Conservation (phyloP, 2,113 vertebrate species). For the Sinocyclocheilus grahami region DNA sequence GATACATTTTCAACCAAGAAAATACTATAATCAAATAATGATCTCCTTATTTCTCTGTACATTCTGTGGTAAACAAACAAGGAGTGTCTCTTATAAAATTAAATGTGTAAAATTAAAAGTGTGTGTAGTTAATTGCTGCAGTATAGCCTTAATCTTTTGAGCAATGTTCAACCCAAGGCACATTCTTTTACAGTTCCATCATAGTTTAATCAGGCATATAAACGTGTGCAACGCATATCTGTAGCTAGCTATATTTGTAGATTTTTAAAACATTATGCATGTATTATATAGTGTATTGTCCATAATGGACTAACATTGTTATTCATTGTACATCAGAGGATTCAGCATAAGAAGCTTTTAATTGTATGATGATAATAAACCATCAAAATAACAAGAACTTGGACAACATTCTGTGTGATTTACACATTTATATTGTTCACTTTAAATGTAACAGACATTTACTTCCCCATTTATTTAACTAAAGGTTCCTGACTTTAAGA, state of each 20-base stretch:
- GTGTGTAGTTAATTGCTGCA: neutral
- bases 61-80: neutral
- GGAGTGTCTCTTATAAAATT: neutral
- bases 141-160: neutral
- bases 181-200: conserved; percentile 3
- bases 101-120: neutral
- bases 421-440: conserved; percentile 65
- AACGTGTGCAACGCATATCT: neutral
- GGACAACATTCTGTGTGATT: conserved; percentile 54
- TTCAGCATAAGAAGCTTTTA: conserved; percentile 5
- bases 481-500: conserved; percentile 62
- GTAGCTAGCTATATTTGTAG: neutral
- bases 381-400: conserved; percentile 42
- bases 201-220: neutral
- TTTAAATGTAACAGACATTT: conserved; percentile 65
- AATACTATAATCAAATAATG: neutral
- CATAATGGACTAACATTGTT: neutral
- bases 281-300: neutral
- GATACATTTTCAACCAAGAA: neutral
- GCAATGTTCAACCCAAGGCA: neutral
- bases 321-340: neutral
- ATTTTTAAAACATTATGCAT: neutral
- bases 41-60: neutral
- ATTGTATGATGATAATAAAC: conserved; percentile 3
- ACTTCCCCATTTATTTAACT: conserved; percentile 53